phyloP scores from a whole-genome alignment of 2,113 vertebrate genomes.

The Herpetotheres cachinnans region DNA sequence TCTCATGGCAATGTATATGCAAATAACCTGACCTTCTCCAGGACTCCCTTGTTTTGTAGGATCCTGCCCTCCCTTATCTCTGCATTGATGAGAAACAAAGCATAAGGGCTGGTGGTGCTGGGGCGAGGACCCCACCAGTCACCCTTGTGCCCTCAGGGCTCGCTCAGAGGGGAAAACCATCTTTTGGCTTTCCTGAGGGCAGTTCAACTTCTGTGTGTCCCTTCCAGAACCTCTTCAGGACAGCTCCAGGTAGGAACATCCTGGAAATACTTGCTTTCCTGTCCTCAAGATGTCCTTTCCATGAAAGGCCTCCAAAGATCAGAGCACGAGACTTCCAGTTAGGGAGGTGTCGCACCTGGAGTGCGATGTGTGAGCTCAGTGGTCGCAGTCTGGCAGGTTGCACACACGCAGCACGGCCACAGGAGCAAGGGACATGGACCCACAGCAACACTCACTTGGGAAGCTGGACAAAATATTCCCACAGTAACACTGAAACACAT shows the following conservation, averaged over 20 bases:
- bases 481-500: not conserved
- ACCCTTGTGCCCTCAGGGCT: not conserved
- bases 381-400: not conserved
- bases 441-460: not conserved
- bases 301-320: not conserved
- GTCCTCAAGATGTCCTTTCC: not conserved
- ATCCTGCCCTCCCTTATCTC: not conserved
- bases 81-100: not conserved
- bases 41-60: not conserved
- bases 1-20: not conserved
- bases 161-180: not conserved
- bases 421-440: not conserved
- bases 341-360: fast-evolving
- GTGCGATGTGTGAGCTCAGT: fast-evolving
- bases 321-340: not conserved
- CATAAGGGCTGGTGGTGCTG: not conserved
- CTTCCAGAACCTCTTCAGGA: not conserved
- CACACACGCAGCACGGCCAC: not conserved
- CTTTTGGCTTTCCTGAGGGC: not conserved
- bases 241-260: not conserved
- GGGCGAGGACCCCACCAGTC: not conserved
- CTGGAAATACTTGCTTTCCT: not conserved
- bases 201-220: not conserved
- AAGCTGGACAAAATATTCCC: not conserved
- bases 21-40: not conserved